Evolutionary conservation across 2,113 vertebrate species (phyloP).

Genomic region (Elaphurus davidianus): DNA sequence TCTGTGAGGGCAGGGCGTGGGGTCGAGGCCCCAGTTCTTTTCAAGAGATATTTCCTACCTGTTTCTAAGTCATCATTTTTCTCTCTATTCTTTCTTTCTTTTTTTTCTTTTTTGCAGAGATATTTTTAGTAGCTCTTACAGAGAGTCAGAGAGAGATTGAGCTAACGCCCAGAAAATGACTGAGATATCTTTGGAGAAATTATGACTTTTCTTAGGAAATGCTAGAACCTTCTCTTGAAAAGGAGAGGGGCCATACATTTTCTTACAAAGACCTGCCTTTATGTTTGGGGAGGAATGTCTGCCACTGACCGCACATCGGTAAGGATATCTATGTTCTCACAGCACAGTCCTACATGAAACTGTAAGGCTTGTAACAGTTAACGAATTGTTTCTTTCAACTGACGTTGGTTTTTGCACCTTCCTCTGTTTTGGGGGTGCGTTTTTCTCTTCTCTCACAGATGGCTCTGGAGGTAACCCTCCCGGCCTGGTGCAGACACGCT

Average conservation of each 20-base stretch:
- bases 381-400: background rate
- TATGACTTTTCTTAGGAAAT: conserved; percentile 36
- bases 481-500: background rate
- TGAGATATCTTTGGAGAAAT: background rate
- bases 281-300: background rate
- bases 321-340: background rate
- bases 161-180: conserved; percentile 45
- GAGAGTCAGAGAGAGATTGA: background rate
- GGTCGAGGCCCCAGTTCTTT: background rate
- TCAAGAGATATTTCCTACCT: background rate
- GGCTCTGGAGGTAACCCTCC: background rate
- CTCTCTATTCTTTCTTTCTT: background rate
- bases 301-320: background rate
- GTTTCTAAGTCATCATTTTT: background rate
- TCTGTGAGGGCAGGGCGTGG: background rate
- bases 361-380: background rate
- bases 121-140: conserved; percentile 50
- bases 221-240: background rate
- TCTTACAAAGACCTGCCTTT: background rate
- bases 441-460: background rate
- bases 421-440: background rate
- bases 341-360: background rate
- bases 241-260: background rate
- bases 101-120: background rate
- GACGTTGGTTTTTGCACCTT: conserved; percentile 3